Base-by-base conservation (phyloP, 2,797 vertebrate species). In the Nothura maculosa region DNA sequence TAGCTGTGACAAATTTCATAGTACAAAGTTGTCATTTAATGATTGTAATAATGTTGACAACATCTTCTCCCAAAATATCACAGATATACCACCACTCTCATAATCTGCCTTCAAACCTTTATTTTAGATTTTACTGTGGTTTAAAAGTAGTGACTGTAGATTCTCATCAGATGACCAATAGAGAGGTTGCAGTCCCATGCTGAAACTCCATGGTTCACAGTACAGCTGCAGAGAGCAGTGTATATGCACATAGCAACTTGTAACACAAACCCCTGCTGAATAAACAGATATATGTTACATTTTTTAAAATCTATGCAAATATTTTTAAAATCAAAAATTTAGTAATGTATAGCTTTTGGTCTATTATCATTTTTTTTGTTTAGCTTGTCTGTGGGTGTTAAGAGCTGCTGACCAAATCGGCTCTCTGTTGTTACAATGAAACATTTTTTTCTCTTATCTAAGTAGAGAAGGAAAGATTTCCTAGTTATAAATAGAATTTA, bases 401-500 rank as follows among this genome's bases (percentile, higher is more conserved):
- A 57, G 7, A 61, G 48, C 27, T 88, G 11, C 16, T 78, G 36
- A 60, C 50, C 73, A 74, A 47, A 30, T 2, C 55, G 2, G 2
- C 5, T 32, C 57, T 4, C 8, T 24, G 16, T 14, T 40, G 30
- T 52, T 68, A 64, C 6, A 6, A 34, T 61, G 18, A 12, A 61
- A 60, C 21, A 2, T 24, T 60, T 60, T 21, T 6, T 1, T 7
- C 10, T 30, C 52, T 52, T 38, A 13, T 18, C 38, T 18, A 87
- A 55, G 4, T 24, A 36, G 6, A 66, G 52, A 54, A 54, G 28
- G 52, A 87, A 63, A 62, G 1, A 9, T 1, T 10, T 66, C n/a
- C n/a, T n/a, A n/a, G n/a, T n/a, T n/a, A n/a, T n/a, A 27, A 82
- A 21, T 1, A 67, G 9, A 34, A 0, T 40, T 27, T 7, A 0